Evolutionary conservation across 2,797 vertebrate genomes (phyloP), one percentile per base, ranked within the genome.

Genomic region (Coendou prehensilis): DNA sequence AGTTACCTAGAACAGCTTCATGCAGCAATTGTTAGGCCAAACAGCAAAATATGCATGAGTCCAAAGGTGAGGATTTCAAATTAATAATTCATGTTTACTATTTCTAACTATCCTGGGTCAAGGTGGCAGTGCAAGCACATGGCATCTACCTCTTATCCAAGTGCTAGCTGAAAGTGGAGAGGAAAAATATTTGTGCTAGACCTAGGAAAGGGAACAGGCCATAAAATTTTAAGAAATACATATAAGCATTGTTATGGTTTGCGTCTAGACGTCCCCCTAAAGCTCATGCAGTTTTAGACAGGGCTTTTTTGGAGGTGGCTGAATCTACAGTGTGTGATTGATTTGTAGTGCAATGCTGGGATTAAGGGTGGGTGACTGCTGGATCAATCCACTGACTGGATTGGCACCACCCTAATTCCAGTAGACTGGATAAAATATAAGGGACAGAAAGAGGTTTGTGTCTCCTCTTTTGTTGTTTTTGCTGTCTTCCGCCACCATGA

Each of bases 1-100:
- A 80, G 22, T n/a, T 88, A 76, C 41, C 79, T 81, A 79, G 90
- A 96, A 84, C 5, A 89, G 64, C 56, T 94, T 86, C 20, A 64
- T 30, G 93, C n/a, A 87, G 94, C 67, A 85, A 63, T 75, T 96
- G 94, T 87, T 64, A 92, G 26, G 17, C 33, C 76, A 90, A 61
- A 93, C 50, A 37, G n/a, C 28, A 80, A 92, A 80, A 47, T 54
- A 81, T 6, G 14, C 45, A 3, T 45, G 91, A 89, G 61, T 7
- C 47, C 76, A 80, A 90, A 95, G 76, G 33, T 63, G 33, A 82
- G 30, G 64, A 82, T 63, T 91, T 82, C 64, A 78, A 82, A 69
- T 71, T 63, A 50, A 81, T 86, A 92, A 84, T 57, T 88, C 57
- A 17, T 1, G n/a, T 57, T 73, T 45, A 84, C 10, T 3, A 83